phyloP scores from a whole-genome alignment of 2,888 invertebrate genomes.

The Noctua janthina region DNA sequence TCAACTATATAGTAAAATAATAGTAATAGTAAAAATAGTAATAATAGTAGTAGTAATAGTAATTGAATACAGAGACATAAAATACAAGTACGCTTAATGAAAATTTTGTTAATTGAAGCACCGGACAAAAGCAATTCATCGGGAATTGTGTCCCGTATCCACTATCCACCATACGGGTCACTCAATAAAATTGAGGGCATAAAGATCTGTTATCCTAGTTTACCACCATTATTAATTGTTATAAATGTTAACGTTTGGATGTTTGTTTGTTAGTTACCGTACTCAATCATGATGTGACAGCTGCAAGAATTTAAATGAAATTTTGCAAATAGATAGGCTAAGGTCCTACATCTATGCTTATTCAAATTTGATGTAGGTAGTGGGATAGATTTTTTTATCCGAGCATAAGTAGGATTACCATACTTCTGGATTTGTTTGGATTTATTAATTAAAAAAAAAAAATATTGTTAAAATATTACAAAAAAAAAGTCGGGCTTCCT shows the following conservation, averaged over 20 bases:
- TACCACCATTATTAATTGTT: not conserved
- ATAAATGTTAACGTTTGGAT: not conserved
- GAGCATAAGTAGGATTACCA: too few relatives aligned
- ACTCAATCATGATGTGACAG: not conserved
- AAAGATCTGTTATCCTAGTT: slow-evolving; percentile 20
- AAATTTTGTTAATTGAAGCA: slow-evolving; percentile 31
- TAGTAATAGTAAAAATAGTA: too few relatives aligned
- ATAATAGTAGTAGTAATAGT: too few relatives aligned
- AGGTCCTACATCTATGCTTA: too few relatives aligned
- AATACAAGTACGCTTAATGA: not conserved
- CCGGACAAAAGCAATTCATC: slow-evolving; percentile 46
- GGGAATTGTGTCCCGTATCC: slow-evolving; percentile 36
- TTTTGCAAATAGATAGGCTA: not conserved
- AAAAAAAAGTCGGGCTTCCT: not conserved
- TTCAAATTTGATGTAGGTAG: too few relatives aligned
- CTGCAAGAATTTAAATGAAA: not conserved
- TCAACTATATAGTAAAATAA: slow-evolving; percentile 6
- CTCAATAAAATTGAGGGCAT: slow-evolving; percentile 38
- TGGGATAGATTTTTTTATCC: too few relatives aligned
- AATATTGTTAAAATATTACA: not conserved
- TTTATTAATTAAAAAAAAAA: too few relatives aligned
- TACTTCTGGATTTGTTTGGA: too few relatives aligned
- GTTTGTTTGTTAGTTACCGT: not conserved
- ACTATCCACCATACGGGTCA: slow-evolving; percentile 35
- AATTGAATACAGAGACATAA: not conserved